These are phyloP conservation scores for Thalassaphorura encarpata DNA, from an alignment of 1,140 invertebrate genomes.

Conservation along the genomic window DNA sequence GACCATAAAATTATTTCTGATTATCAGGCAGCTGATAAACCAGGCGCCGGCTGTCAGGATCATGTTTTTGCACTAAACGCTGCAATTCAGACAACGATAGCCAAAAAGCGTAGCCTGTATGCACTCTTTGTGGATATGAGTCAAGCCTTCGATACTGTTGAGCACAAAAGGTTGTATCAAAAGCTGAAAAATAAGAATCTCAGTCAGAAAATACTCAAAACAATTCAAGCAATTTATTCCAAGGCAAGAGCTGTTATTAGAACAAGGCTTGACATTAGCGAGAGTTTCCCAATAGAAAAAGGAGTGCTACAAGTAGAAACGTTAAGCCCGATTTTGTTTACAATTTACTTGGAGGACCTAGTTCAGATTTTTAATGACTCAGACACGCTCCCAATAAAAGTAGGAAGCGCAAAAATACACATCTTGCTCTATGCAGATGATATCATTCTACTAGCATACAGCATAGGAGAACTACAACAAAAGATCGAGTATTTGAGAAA, in stretches of 20 bases:
- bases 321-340: too few relatives aligned
- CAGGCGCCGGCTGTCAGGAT: constrained; percentile 4
- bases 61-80: constrained; percentile 9
- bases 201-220: constrained; percentile 3
- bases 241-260: neutral
- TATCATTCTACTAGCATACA: too few relatives aligned
- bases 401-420: too few relatives aligned
- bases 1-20: constrained; percentile 8
- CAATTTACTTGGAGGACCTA: too few relatives aligned
- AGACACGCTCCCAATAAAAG: too few relatives aligned
- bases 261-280: too few relatives aligned
- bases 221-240: constrained; percentile 2
- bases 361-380: too few relatives aligned
- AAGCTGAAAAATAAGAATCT: neutral
- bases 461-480: too few relatives aligned
- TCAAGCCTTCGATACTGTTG: constrained; percentile 17
- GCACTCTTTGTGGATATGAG: constrained; percentile 16
- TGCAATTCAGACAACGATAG: neutral
- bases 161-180: constrained; percentile 6
- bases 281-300: too few relatives aligned
- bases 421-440: too few relatives aligned
- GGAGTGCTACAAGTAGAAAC: too few relatives aligned
- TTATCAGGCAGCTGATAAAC: constrained; percentile 13
- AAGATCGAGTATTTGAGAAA: too few relatives aligned
- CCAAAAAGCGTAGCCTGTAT: constrained; percentile 10